Conservation (phyloP, 2,797 vertebrate species). For the Glyptemys insculpta region DNA sequence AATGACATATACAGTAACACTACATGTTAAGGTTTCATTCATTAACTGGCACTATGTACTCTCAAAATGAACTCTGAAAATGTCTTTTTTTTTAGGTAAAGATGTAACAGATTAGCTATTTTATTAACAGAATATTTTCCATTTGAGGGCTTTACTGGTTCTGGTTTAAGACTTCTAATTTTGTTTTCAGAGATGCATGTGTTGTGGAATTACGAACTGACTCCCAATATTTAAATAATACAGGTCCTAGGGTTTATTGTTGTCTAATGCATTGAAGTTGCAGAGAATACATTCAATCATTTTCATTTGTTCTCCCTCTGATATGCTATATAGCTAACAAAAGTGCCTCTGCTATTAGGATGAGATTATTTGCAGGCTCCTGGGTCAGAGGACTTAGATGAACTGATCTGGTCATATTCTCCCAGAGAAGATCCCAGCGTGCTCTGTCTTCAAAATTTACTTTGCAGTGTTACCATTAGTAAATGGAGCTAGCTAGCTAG, state of each 20-base stretch:
- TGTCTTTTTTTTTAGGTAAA: background rate
- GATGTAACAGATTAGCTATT: background rate
- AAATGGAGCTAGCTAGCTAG: background rate
- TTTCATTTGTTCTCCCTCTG: background rate
- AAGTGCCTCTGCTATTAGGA: background rate
- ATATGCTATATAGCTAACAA: background rate
- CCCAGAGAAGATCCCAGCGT: background rate
- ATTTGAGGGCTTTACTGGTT: background rate
- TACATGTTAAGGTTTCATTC: background rate
- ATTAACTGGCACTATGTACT: background rate
- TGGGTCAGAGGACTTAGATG: background rate
- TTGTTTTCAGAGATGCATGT: background rate
- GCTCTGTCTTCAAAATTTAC: background rate
- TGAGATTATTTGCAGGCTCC: background rate
- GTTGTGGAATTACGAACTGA: background rate
- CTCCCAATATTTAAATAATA: background rate
- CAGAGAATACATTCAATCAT: background rate
- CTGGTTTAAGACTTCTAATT: background rate
- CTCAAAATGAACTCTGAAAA: background rate
- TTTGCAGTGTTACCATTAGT: background rate
- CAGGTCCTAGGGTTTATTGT: background rate
- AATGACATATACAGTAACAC: background rate
- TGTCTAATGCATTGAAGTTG: background rate
- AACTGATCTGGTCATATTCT: background rate
- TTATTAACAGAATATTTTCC: background rate